Evolutionary conservation across 2,113 vertebrate genomes (phyloP).

Genomic region (Cisticola juncidis): DNA sequence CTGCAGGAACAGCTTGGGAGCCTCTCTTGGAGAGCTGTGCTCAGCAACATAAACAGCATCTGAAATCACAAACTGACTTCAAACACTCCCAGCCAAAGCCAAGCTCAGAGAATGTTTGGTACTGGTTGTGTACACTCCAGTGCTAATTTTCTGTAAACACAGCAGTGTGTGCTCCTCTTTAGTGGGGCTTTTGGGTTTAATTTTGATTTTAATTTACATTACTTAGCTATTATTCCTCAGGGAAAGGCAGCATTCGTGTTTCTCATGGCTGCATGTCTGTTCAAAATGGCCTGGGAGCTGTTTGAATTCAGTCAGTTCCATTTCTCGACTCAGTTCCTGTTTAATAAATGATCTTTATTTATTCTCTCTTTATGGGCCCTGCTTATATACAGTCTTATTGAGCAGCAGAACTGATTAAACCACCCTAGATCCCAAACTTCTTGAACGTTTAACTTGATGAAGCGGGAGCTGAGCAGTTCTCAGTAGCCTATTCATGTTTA

Average conservation of each 20-base stretch:
- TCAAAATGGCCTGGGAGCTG: neutral
- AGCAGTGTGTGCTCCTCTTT: constrained; percentile 32
- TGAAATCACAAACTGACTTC: constrained; percentile 46
- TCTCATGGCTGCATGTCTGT: neutral
- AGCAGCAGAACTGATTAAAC: neutral
- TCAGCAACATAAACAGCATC: constrained; percentile 56
- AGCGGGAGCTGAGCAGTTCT: neutral
- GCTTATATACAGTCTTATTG: neutral
- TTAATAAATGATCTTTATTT: neutral
- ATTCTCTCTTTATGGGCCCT: neutral
- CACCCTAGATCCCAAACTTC: neutral
- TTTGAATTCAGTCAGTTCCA: neutral
- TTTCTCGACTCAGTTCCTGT: neutral
- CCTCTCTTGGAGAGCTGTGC: constrained; percentile 2
- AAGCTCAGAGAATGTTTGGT: neutral
- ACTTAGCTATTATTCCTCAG: neutral
- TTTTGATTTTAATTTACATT: constrained; percentile 35
- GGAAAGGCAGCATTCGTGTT: neutral
- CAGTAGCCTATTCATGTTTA: neutral
- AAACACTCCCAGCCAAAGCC: constrained; percentile 24
- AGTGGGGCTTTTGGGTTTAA: neutral
- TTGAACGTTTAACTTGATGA: neutral
- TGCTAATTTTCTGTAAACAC: constrained; percentile 49
- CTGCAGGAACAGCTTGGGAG: constrained; percentile 24
- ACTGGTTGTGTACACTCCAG: constrained; percentile 6